Percentiles rank a stretch among this genome's conserved stretches.
These are phyloP conservation scores for Fundulus diaphanus DNA, from an alignment of 2,797 vertebrate genomes.

Conservation along the genomic window DNA sequence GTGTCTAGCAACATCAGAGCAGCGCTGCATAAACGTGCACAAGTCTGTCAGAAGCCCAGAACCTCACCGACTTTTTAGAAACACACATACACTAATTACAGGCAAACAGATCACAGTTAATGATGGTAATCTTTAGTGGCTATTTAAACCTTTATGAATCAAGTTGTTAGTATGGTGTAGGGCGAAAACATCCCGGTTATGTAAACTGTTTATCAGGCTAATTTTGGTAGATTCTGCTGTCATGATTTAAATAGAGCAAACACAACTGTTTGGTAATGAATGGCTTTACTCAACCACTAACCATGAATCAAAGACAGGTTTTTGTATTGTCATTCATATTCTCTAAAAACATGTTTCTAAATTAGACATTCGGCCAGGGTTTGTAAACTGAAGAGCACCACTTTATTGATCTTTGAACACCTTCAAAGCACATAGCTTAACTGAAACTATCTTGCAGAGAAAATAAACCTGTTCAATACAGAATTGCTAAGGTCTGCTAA, in stretches of 20 bases:
- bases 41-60: too few species aligned
- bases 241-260: neutral
- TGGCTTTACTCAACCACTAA: neutral
- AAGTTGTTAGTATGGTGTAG: neutral
- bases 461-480: conserved; percentile 56
- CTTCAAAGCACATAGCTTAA: conserved; percentile 46
- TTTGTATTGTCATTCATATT: neutral
- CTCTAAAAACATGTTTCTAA: neutral
- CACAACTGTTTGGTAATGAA: neutral
- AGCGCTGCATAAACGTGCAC: neutral
- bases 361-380: neutral
- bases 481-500: conserved; percentile 46
- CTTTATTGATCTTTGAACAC: conserved; percentile 50
- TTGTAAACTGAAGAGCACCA: neutral
- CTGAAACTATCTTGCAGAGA: conserved; percentile 36
- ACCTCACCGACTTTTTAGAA: neutral
- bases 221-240: neutral
- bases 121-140: neutral
- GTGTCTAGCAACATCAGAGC: neutral
- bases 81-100: neutral
- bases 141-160: neutral
- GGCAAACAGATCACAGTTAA: neutral
- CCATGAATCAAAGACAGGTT: neutral
- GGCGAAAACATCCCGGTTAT: neutral
- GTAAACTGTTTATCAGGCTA: neutral